phyloP scores from a whole-genome alignment of 2,888 invertebrate species.

The Holacanthella duospinosa region DNA sequence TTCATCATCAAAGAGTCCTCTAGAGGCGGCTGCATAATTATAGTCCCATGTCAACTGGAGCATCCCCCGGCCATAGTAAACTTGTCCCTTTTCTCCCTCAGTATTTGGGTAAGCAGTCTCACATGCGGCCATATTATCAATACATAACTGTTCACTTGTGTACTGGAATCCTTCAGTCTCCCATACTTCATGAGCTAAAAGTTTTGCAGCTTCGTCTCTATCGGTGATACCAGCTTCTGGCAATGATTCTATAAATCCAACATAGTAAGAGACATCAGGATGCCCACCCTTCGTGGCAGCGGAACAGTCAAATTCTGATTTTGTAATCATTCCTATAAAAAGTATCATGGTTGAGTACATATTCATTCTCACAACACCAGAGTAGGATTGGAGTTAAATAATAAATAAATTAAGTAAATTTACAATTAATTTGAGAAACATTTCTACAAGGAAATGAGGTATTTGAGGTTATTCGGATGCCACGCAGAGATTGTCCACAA shows the following conservation, averaged over 20 bases:
- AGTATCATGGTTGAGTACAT: too few species aligned
- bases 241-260: constrained; percentile 7
- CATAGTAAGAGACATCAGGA: constrained; percentile 1
- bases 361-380: too few species aligned
- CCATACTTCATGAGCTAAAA: constrained; percentile 8
- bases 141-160: constrained; percentile 2
- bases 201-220: constrained; percentile 6
- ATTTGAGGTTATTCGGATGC: too few species aligned
- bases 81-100: constrained; percentile 7
- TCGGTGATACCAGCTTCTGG: constrained; percentile 6
- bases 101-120: constrained; percentile 10
- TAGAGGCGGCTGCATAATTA: constrained; percentile 14
- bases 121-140: constrained; percentile 8
- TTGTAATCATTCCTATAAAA: not conserved
- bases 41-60: constrained; percentile 15
- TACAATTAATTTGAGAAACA: too few species aligned
- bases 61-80: constrained; percentile 14
- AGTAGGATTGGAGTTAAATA: too few species aligned
- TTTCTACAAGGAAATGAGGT: too few species aligned
- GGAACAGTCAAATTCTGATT: constrained; percentile 11
- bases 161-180: constrained; percentile 6
- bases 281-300: constrained; percentile 9
- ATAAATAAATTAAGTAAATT: too few species aligned
- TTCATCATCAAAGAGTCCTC: constrained; percentile 11
- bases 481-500: too few species aligned